Base-by-base conservation (phyloP, 2,888 invertebrate species). In the Hypselothyrea guttata region DNA sequence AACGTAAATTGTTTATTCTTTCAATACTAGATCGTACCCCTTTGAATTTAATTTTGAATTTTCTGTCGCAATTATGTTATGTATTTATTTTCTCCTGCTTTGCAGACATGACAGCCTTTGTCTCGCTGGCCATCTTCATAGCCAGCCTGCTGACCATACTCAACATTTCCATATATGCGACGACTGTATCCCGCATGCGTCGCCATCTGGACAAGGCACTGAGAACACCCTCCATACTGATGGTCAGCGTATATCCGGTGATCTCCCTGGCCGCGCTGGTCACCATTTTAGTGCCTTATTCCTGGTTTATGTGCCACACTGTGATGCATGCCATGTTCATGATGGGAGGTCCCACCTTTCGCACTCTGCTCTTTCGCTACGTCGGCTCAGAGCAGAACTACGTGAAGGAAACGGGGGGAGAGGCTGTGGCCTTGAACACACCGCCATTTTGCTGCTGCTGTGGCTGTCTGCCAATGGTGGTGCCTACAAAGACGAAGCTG, bases 291-390 rank as follows among this genome's bases (percentile, higher is more conserved):
- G 60, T 89, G 57, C 90, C 90, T 0, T 86, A 86, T 58, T 69
- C 84, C 34, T 86, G 89, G 87, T 75, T 90, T n/a, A 41, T 86
- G 7, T 89, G 88, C 55, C 86, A 89, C 62, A 89, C 90, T 0
- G 79, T 89, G 7, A 89, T 89, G 88, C 90, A 90, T 65, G 77
- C 86, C 57, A 84, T 86, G 41, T 90, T 90, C 54, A 86, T 88
- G 35, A 18, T 88, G 7, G 88, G 89, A 7, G 88, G 87, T 1
- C 77, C 87, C 0, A 18, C 75, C 1, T 89, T 88, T 57, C 88
- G 87, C 7, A 76, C 75, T 1, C 66, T 89, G 42, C 89, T 90
- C 73, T 89, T 89, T 55, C 88, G 85, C 57, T 91, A 90, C 79
- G 78, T 88, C 64, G 88, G 85, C 54, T 88, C 88, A 1, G 87